phyloP scores from a whole-genome alignment of 2,888 invertebrate genomes.

The Netelia virgata region DNA sequence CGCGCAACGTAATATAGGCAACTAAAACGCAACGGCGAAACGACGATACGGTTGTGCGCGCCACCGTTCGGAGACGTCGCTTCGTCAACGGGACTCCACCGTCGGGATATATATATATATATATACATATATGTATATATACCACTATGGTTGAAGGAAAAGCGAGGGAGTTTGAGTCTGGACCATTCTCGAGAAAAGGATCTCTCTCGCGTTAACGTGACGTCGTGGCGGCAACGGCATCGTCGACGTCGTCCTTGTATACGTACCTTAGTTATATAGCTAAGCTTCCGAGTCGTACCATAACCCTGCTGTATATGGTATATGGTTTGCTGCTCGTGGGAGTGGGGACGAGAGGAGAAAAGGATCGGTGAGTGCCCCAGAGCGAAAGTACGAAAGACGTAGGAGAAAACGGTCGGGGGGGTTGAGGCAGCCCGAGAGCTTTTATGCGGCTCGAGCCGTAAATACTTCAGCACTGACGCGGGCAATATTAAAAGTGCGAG shows the following conservation, averaged over 20 bases:
- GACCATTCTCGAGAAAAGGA: constrained; percentile 58
- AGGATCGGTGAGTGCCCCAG: constrained; percentile 31
- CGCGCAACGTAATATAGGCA: constrained; percentile 59
- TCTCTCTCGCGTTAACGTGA: constrained; percentile 56
- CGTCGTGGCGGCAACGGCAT: constrained; percentile 54
- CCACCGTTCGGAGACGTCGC: constrained; percentile 1
- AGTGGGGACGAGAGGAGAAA: background rate
- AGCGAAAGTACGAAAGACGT: constrained; percentile 66
- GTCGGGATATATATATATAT: too few species aligned
- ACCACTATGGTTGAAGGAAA: constrained; percentile 30
- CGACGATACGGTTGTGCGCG: background rate
- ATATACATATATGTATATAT: too few species aligned
- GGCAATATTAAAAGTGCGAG: constrained; percentile 82
- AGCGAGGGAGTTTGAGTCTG: constrained; percentile 32
- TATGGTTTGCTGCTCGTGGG: background rate
- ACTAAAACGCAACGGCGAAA: constrained; percentile 54
- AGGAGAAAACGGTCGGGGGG: constrained; percentile 60
- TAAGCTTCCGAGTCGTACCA: constrained; percentile 11
- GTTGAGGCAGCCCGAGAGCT: constrained; percentile 67
- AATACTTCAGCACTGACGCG: constrained; percentile 82
- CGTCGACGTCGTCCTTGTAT: constrained; percentile 36
- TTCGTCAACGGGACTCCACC: background rate
- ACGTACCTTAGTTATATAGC: constrained; percentile 39
- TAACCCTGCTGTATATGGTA: background rate
- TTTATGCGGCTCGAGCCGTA: constrained; percentile 77